These are phyloP conservation scores for Anastrepha obliqua DNA, from an alignment of 1,140 invertebrate species.

Conservation along the genomic window DNA sequence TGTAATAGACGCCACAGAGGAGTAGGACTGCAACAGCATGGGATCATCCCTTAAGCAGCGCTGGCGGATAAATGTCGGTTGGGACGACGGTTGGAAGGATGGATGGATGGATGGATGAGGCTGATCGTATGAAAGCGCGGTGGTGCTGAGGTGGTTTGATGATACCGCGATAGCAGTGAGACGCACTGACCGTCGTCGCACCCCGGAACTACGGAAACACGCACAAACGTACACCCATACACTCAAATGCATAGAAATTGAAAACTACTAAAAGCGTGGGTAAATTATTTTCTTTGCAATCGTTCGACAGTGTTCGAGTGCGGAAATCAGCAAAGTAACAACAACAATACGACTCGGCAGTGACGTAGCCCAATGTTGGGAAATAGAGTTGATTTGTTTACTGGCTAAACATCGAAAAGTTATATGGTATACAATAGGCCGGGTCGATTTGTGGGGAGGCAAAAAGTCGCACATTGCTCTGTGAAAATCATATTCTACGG, in stretches of 20 bases:
- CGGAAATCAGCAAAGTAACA: conserved; percentile 13
- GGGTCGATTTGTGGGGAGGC: no score
- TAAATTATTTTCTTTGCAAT: conserved; percentile 31
- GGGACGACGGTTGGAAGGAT: background rate
- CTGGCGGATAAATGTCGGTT: background rate
- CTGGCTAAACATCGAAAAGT: no score
- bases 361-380: background rate
- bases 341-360: background rate
- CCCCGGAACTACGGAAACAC: conserved; percentile 28
- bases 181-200: conserved; percentile 19
- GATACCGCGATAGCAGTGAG: background rate
- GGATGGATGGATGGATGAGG: background rate
- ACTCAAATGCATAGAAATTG: background rate
- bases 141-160: background rate
- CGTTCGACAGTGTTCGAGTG: background rate
- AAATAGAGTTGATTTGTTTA: no score
- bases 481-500: no score
- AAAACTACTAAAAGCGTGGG: conserved; percentile 49
- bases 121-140: background rate
- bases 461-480: no score
- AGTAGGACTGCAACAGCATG: background rate
- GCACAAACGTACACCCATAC: background rate
- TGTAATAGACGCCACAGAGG: background rate
- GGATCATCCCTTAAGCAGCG: conserved; percentile 42
- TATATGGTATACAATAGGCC: no score